Evolutionary conservation across 2,797 vertebrate species (phyloP).

Genomic region (Chanos chanos): DNA sequence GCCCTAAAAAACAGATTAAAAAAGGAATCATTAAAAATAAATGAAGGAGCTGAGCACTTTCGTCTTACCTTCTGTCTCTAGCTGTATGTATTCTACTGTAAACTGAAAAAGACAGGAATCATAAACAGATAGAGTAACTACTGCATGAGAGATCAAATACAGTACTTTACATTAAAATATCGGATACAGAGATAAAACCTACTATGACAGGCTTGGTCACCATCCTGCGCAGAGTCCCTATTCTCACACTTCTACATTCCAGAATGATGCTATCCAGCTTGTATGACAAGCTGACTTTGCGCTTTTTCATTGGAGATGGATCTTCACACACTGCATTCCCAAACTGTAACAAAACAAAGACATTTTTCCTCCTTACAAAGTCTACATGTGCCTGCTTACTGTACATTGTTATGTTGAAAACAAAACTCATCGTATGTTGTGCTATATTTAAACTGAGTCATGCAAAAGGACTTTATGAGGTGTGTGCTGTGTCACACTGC

Average conservation of each 20-base stretch:
- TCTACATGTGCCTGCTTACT: too few relatives aligned
- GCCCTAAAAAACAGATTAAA: too few relatives aligned
- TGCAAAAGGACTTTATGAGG: too few relatives aligned
- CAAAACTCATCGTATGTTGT: too few relatives aligned
- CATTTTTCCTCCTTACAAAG: too few relatives aligned
- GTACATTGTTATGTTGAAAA: too few relatives aligned
- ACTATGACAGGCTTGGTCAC: conserved; percentile 89
- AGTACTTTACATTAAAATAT: background rate
- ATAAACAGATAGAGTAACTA: background rate
- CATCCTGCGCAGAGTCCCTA: conserved; percentile 85
- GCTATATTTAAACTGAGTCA: too few relatives aligned
- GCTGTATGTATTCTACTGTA: conserved; percentile 84
- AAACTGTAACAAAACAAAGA: conserved; percentile 75
- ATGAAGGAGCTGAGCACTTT: background rate
- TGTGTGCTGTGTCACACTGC: too few relatives aligned
- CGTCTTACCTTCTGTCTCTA: conserved; percentile 83
- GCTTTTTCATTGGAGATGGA: conserved; percentile 56
- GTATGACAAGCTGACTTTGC: conserved; percentile 37
- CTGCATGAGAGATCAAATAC: background rate
- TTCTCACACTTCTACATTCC: conserved; percentile 87
- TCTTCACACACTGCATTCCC: conserved; percentile 76
- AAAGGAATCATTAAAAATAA: too few relatives aligned
- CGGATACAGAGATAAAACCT: conserved; percentile 57
- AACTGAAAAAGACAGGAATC: conserved; percentile 73
- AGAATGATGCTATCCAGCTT: conserved; percentile 82